Base-by-base conservation (phyloP, 2,888 invertebrate genomes). In the Sturmia bella region DNA sequence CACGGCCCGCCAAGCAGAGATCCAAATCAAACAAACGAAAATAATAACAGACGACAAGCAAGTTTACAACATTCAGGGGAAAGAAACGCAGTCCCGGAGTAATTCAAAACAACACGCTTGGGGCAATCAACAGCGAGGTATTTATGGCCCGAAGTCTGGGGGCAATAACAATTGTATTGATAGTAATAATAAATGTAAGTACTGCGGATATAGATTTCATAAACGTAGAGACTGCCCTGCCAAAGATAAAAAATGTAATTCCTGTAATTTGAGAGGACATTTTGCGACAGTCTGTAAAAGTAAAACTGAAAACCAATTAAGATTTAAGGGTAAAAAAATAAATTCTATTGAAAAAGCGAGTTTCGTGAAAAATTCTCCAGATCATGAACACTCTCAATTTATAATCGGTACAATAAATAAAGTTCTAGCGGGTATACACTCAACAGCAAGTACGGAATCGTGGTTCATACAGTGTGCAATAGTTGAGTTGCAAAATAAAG, bases 251-350 rank as follows among this genome's bases (percentile, higher is more conserved):
- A 37, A 39, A 13, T 39, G 39, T 57, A 57, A 57, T 19, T 24
- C 45, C 43, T 68, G 56, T 32, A 15, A 15, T 4, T 15, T 32
- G 17, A 12, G 68, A 1, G 68, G 56, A 27, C 68, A 66, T 15
- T 54, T 61, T 61, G 17, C 61, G 12, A 61, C 12, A 43, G 72
- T 52, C 19, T 72, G 72, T 61, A 72, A 7, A 37, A 72, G 37
- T n/a, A 72, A 72, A 61, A 50, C 59, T 59, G 19, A 57, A 5
- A 19, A 3, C 4, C 2, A 57, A 15, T 4, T 24, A 32, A 48
- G 24, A 39, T 3, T 21, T 15, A 12, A 17, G 9, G 39, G 17
- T 70, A 50, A 21, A 32, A 68, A 68, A 19, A 17, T 54, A 39
- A 68, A 68, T 32, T n/a, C 41, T 13, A 15, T 56, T 19, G 54